Evolutionary conservation across 2,888 invertebrate genomes (phyloP).

Genomic region (Augiades crinisus): DNA sequence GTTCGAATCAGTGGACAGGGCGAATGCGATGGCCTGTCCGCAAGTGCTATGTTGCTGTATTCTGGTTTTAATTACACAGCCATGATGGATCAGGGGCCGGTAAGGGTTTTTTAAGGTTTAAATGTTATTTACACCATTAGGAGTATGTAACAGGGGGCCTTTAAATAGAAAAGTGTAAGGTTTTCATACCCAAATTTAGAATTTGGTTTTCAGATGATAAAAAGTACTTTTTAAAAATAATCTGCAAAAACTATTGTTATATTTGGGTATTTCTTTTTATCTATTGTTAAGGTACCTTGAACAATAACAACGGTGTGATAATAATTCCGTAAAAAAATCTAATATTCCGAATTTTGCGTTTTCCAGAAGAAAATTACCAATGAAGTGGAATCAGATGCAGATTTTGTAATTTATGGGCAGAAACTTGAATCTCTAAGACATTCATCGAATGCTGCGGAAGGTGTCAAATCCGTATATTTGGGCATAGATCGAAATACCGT

Average conservation of each 20-base stretch:
- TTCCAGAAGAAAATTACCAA: constrained; percentile 43
- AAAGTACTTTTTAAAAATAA: no score
- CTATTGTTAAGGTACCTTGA: no score
- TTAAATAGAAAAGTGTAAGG: no score
- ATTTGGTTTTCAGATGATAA: no score
- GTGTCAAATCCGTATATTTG: constrained; percentile 60
- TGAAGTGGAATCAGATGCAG: constrained; percentile 31
- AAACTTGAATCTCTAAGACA: constrained; percentile 56
- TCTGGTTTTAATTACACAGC: constrained; percentile 74
- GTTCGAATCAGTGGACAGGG: constrained; percentile 73
- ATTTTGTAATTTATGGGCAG: constrained; percentile 52
- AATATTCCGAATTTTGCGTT: neutral
- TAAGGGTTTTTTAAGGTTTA: constrained; percentile 34
- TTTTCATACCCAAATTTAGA: no score
- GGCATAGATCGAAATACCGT: constrained; percentile 67
- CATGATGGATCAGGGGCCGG: constrained; percentile 54
- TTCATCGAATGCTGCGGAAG: constrained; percentile 32
- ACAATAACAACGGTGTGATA: no score
- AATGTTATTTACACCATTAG: no score
- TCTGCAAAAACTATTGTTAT: no score
- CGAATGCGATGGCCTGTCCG: constrained; percentile 66
- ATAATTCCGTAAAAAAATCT: no score
- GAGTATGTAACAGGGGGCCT: no score
- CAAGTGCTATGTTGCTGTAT: constrained; percentile 72
- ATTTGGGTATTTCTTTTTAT: no score